These are phyloP conservation scores for Centropus unirufus DNA, from an alignment of 2,113 vertebrate species.

Conservation along the genomic window DNA sequence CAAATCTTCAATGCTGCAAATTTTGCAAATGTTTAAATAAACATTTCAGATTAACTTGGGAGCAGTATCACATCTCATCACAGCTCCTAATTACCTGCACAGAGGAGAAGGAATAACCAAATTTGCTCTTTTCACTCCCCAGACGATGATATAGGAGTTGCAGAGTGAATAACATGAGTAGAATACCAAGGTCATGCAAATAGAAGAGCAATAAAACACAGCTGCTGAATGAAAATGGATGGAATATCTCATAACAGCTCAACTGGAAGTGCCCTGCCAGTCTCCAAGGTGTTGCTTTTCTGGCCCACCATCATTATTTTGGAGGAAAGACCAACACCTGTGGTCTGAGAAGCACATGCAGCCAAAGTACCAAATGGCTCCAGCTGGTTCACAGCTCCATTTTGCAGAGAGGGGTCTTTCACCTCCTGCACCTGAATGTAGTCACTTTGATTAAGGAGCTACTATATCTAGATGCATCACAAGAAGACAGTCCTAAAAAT, in stretches of 20 bases:
- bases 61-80: neutral
- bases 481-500: neutral
- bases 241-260: neutral
- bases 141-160: neutral
- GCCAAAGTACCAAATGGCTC: neutral
- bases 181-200: neutral
- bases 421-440: neutral
- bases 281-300: neutral
- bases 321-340: neutral
- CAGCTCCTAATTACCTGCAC: neutral
- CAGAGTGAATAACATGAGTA: neutral
- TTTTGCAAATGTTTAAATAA: neutral
- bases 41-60: neutral
- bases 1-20: neutral
- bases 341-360: neutral
- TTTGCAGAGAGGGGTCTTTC: neutral
- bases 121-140: neutral
- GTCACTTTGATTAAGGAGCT: neutral
- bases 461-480: neutral
- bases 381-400: neutral
- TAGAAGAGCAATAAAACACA: neutral
- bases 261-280: neutral
- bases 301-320: rapidly evolving
- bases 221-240: neutral
- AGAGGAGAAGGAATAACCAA: neutral